phyloP scores from a whole-genome alignment of 2,888 invertebrate genomes.

The Cephus nigrinus region DNA sequence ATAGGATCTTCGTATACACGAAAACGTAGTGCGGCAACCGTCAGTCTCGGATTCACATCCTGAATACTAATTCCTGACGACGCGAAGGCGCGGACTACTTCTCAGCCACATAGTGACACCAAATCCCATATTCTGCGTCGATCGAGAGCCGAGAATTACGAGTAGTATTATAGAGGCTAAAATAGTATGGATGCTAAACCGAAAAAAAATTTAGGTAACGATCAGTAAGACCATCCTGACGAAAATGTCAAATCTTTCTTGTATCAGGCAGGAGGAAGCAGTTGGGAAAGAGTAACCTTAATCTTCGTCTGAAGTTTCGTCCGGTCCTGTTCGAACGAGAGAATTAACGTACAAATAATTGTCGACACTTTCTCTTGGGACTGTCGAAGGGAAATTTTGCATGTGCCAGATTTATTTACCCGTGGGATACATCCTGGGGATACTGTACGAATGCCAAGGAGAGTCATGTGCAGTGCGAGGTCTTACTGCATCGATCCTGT shows the following conservation, averaged over 20 bases:
- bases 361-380: slow-evolving; percentile 8
- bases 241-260: too few relatives aligned
- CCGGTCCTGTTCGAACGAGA: slow-evolving; percentile 10
- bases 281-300: too few relatives aligned
- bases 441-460: too few relatives aligned
- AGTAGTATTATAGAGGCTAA: too few relatives aligned
- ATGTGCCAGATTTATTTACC: background rate
- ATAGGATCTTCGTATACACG: slow-evolving; percentile 14
- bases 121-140: slow-evolving; percentile 59
- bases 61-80: slow-evolving; percentile 59
- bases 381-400: slow-evolving; percentile 1
- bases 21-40: slow-evolving; percentile 22
- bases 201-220: too few relatives aligned
- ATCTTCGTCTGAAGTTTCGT: too few relatives aligned
- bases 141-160: slow-evolving; percentile 29
- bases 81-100: slow-evolving; percentile 57
- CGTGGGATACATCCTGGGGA: too few relatives aligned
- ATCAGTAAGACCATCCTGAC: too few relatives aligned
- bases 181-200: too few relatives aligned
- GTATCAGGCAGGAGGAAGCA: too few relatives aligned
- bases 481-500: too few relatives aligned
- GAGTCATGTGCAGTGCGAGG: too few relatives aligned
- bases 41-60: slow-evolving; percentile 46
- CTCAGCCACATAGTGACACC: slow-evolving; percentile 57
- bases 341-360: slow-evolving; percentile 13